Conservation (phyloP, 2,888 invertebrate species). For the Lepidocyrtinus sp. region DNA sequence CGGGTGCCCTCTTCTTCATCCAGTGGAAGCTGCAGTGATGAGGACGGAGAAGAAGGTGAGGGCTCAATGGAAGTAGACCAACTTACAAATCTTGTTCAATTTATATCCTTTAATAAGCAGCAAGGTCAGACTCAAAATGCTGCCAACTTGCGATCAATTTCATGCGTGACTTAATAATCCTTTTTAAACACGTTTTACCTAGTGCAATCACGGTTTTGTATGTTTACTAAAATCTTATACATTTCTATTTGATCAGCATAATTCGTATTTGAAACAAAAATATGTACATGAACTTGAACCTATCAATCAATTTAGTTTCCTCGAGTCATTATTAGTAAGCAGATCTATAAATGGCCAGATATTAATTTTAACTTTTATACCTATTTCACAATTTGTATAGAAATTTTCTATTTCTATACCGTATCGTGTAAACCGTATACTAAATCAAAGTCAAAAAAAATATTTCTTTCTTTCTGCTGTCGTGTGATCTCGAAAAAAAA, state of each 20-base stretch:
- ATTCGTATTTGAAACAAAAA: no score
- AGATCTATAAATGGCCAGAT: neutral
- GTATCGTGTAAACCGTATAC: neutral
- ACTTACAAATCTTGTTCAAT: conserved; percentile 77
- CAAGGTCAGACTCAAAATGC: conserved; percentile 38
- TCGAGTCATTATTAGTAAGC: neutral
- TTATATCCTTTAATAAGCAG: conserved; percentile 74
- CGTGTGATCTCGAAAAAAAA: neutral
- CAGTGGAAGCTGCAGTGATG: conserved; percentile 63
- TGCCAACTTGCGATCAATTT: conserved; percentile 22
- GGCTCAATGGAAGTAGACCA: conserved; percentile 76
- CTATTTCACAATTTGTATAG: neutral
- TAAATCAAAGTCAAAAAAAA: neutral
- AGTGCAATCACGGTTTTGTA: neutral
- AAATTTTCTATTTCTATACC: no score
- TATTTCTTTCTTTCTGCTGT: neutral
- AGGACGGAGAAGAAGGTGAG: conserved; percentile 53
- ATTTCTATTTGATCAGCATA: no score
- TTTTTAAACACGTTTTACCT: no score
- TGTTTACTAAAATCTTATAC: neutral
- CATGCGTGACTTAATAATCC: neutral
- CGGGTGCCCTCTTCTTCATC: conserved; percentile 67
- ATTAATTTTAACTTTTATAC: neutral
- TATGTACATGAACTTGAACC: no score
- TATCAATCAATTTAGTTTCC: neutral